A percentile compares a stretch with the other conserved stretches of the same genome.
These are phyloP conservation scores for Erynnis tages DNA, from an alignment of 2,888 invertebrate genomes.

Conservation along the genomic window DNA sequence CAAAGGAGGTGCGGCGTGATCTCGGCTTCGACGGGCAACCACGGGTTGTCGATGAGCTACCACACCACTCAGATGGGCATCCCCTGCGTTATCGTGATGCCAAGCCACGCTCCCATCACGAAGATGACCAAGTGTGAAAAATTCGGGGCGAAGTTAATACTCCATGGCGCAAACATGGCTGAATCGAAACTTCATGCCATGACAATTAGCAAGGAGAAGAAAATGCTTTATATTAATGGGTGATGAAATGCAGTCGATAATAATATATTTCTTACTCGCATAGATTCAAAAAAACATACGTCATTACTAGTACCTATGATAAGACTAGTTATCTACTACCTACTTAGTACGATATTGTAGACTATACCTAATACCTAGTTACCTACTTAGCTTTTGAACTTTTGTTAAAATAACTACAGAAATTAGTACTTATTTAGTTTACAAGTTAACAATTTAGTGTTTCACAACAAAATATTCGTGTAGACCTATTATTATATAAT, in stretches of 20 bases:
- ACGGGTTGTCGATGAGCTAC: constrained; percentile 89
- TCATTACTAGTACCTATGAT: too few relatives aligned
- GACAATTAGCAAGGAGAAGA: constrained; percentile 85
- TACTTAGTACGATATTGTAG: too few relatives aligned
- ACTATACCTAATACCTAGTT: too few relatives aligned
- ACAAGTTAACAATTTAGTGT: too few relatives aligned
- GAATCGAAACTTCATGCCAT: constrained; percentile 91
- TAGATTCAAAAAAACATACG: too few relatives aligned
- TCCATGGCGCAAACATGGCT: constrained; percentile 88
- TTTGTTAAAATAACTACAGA: too few relatives aligned
- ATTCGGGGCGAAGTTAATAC: constrained; percentile 90
- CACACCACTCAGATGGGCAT: constrained; percentile 86
- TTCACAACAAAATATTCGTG: too few relatives aligned
- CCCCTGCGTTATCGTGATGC: constrained; percentile 93
- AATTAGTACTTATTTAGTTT: too few relatives aligned
- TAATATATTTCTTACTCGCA: too few relatives aligned
- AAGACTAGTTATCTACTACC: too few relatives aligned
- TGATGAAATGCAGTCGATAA: constrained; percentile 62
- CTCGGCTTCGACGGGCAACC: constrained; percentile 95
- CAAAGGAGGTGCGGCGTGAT: constrained; percentile 90
- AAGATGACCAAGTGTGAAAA: constrained; percentile 92
- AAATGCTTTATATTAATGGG: constrained; percentile 93
- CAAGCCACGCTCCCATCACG: constrained; percentile 92
- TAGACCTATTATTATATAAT: too few relatives aligned
- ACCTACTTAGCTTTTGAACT: too few relatives aligned